Evolutionary conservation across 2,797 vertebrate species (phyloP).

Genomic region (Phoeniculus purpureus): DNA sequence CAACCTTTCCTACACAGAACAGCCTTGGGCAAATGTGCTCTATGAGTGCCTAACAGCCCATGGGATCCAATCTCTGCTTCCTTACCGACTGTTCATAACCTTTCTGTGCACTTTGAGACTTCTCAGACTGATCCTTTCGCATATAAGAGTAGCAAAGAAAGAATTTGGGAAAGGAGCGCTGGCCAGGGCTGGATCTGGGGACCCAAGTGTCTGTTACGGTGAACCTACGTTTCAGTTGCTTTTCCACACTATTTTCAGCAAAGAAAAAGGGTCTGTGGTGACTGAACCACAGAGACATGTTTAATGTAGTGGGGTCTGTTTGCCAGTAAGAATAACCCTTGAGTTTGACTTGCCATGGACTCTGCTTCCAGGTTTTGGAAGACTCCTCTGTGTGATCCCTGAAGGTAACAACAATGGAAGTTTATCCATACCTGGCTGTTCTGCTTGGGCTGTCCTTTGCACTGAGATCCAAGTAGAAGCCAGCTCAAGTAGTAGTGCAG

Average conservation of each 20-base stretch:
- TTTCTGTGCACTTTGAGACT: slow-evolving; percentile 59
- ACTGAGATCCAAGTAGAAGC: background rate
- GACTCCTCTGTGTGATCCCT: background rate
- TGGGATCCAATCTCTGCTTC: slow-evolving; percentile 68
- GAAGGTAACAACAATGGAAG: background rate
- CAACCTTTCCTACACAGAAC: slow-evolving; percentile 59
- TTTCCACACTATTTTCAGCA: background rate
- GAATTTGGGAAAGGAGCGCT: background rate
- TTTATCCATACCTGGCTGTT: background rate
- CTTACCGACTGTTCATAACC: slow-evolving; percentile 38
- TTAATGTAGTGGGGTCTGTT: background rate
- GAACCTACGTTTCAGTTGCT: background rate
- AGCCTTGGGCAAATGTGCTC: slow-evolving; percentile 69
- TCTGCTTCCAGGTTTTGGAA: background rate
- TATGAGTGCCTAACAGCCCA: slow-evolving; percentile 61
- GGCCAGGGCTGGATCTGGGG: background rate
- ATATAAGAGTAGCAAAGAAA: background rate
- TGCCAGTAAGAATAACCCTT: background rate
- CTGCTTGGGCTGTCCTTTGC: background rate
- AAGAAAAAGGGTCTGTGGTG: background rate
- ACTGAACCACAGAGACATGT: background rate
- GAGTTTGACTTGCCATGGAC: background rate
- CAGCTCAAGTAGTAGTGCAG: background rate
- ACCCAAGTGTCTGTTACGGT: background rate
- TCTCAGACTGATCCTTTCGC: slow-evolving; percentile 32